Evolutionary conservation across 2,113 vertebrate species (phyloP).

Genomic region (Chaetodon trifascialis): DNA sequence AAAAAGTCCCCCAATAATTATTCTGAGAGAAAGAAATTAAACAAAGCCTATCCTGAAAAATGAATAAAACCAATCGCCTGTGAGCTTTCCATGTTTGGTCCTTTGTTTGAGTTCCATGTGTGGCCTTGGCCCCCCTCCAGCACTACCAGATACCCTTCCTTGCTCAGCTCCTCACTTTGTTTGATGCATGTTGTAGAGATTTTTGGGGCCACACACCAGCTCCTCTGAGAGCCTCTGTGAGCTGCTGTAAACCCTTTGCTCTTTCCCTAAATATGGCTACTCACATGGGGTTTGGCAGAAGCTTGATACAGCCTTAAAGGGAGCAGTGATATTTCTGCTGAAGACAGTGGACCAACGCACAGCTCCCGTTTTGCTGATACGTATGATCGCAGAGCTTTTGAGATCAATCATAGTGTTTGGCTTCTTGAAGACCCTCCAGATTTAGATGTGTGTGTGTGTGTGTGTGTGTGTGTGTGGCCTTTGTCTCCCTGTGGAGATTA

Average conservation of each 20-base stretch:
- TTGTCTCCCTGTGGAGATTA: conserved; percentile 64
- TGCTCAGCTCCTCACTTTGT: conserved; percentile 23
- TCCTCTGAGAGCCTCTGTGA: conserved; percentile 34
- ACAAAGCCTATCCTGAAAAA: background rate
- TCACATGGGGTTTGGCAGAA: conserved; percentile 25
- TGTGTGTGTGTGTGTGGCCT: conserved; percentile 27
- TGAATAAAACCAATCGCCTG: background rate
- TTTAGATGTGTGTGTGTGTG: conserved; percentile 8
- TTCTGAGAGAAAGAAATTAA: background rate
- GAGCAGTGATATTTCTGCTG: conserved; percentile 24
- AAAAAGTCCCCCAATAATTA: background rate
- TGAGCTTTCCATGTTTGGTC: background rate
- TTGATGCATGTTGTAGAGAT: conserved; percentile 44
- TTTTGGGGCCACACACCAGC: conserved; percentile 8
- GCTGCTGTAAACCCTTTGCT: conserved; percentile 15
- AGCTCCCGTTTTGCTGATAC: conserved; percentile 1
- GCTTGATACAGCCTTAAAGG: conserved; percentile 10
- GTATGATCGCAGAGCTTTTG: conserved; percentile 8
- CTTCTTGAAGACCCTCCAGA: conserved; percentile 7
- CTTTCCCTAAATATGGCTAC: conserved; percentile 45
- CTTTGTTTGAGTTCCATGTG: conserved; percentile 30
- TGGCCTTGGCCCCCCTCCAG: conserved; percentile 16
- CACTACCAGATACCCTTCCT: conserved; percentile 12
- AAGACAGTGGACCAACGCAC: conserved; percentile 10
- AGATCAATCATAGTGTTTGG: conserved; percentile 51